Base-by-base conservation (phyloP, 2,888 invertebrate genomes). In the Deilephila porcellus region DNA sequence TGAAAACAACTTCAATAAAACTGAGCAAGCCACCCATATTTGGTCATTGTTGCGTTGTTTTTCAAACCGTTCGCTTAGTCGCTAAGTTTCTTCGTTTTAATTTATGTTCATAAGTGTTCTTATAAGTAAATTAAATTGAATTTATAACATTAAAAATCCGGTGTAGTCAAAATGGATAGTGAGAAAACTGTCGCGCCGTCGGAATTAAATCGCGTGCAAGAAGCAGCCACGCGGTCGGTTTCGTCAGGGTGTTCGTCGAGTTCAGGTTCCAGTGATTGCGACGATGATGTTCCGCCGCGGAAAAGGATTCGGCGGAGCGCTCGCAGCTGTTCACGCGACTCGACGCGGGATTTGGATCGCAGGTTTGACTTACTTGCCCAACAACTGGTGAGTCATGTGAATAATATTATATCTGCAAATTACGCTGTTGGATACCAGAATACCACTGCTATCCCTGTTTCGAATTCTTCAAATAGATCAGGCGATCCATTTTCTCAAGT, bases 41-140 rank as follows among this genome's bases (percentile, higher is more conserved):
- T 59, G 7, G 59, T 59, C 59, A 59, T 59, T 59, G 59, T 59
- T 59, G 20, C 59, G 59, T 59, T 7, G 59, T 59, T 59, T 59
- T 59, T 59, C 59, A 20, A 59, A 59, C 59, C 59, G n/a, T 20
- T n/a, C 59, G 11, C 59, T 8, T 1, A 11, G 20, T 20, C 59
- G 20, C 20, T 59, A 32, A 32, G 32, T 32, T 32, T 8, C 11
- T 7, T 6, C 19, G 20, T 14, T 45, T 45, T 3, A 59, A 25
- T 59, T 11, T 20, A 59, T 7, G 3, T 20, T 20, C 20, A 25
- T 59, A 8, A 59, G 20, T 20, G 7, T 59, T 20, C 20, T 59
- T 3, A 7, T 3, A 20, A 45, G 14, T 59, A 7, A 59, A 59
- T 59, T 59, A 5, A n/a, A 59, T 59, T 59, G 25, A 25, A 25